Conservation (phyloP, 2,888 invertebrate species). For the Oligia fasciuncula region DNA sequence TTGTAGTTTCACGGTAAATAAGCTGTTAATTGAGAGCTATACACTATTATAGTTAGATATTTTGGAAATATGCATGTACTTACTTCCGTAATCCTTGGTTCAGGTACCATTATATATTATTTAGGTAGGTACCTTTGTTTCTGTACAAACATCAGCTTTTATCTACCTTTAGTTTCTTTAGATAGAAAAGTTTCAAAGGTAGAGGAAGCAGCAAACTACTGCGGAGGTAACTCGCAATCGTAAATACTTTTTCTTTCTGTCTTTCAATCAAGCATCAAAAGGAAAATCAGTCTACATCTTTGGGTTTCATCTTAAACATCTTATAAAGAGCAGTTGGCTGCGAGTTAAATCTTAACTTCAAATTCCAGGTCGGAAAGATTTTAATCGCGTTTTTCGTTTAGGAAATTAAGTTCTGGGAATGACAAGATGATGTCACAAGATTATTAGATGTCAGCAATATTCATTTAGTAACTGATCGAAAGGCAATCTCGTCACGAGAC, state of each 20-base stretch:
- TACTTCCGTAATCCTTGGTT: neutral
- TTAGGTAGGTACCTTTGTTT: neutral
- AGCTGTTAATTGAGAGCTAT: neutral
- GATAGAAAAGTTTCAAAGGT: slow-evolving; percentile 28
- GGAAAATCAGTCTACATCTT: slow-evolving; percentile 36
- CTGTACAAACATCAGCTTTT: neutral
- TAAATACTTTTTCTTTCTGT: neutral
- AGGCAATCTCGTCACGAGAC: slow-evolving; percentile 17
- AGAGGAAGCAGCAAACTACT: slow-evolving; percentile 27
- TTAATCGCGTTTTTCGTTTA: neutral
- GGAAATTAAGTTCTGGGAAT: slow-evolving; percentile 6
- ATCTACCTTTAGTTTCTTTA: slow-evolving; percentile 4
- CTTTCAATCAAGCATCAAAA: slow-evolving; percentile 44
- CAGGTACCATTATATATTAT: neutral
- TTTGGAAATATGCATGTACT: neutral
- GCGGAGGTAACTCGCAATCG: slow-evolving; percentile 32
- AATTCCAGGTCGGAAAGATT: neutral
- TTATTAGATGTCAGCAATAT: slow-evolving; percentile 10
- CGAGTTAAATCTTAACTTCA: neutral
- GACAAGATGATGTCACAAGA: slow-evolving; percentile 11
- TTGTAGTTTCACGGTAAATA: neutral
- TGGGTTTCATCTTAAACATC: slow-evolving; percentile 4
- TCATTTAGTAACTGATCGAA: slow-evolving; percentile 1
- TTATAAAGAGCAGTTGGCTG: neutral
- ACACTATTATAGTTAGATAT: neutral